These are phyloP conservation scores for Halcyon badia DNA, from an alignment of 2,797 vertebrate genomes.

Conservation along the genomic window DNA sequence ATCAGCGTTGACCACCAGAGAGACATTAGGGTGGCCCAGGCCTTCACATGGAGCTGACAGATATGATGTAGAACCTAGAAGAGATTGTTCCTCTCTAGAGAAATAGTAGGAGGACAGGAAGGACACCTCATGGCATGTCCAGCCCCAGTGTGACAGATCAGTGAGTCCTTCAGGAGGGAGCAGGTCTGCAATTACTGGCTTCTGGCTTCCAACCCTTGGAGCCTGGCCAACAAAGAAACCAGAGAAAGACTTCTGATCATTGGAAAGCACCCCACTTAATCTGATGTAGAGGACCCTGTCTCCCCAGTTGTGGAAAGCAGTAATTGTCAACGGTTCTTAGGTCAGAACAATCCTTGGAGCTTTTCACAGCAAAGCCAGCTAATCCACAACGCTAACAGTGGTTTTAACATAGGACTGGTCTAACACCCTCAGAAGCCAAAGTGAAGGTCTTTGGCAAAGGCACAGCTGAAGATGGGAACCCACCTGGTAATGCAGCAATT, in stretches of 20 bases:
- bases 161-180: neutral
- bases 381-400: neutral
- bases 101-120: neutral
- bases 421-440: neutral
- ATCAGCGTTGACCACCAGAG: neutral
- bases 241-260: neutral
- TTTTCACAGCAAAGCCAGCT: slow-evolving; percentile 43
- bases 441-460: neutral
- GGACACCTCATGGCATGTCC: neutral
- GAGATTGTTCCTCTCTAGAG: neutral
- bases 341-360: neutral
- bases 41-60: neutral
- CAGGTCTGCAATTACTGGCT: neutral
- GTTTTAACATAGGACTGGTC: neutral
- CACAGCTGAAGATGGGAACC: neutral
- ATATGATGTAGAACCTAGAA: neutral
- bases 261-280: neutral
- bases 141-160: neutral
- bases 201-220: neutral
- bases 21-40: neutral
- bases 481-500: neutral
- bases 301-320: neutral
- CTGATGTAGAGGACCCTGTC: slow-evolving; percentile 8
- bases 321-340: neutral
- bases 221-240: neutral